A percentile compares a stretch with the other conserved stretches of the same genome.
Conservation (phyloP, 1,140 invertebrate genomes). For the Eufriesea mexicana region DNA sequence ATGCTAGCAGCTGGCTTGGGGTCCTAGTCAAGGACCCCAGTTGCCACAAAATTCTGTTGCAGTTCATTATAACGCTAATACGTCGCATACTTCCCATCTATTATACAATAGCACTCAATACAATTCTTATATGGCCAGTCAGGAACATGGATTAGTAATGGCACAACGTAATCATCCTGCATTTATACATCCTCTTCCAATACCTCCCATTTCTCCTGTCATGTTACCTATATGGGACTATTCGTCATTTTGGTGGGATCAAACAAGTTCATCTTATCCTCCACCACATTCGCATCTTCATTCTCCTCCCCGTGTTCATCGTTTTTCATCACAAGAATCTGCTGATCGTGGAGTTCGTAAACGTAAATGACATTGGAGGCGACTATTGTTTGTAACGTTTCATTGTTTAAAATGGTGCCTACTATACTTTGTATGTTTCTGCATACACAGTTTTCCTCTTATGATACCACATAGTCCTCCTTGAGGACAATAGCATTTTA, state of each 20-base stretch:
- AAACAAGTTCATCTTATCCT: constrained; percentile 62
- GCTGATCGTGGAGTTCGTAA: constrained; percentile 71
- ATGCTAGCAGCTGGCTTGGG: constrained; percentile 84
- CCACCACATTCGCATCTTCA: constrained; percentile 56
- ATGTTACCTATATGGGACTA: constrained; percentile 68
- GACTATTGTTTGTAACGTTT: constrained; percentile 72
- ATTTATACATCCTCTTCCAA: constrained; percentile 72
- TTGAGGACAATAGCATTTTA: constrained; percentile 52
- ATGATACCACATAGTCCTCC: constrained; percentile 69
- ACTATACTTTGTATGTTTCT: constrained; percentile 75
- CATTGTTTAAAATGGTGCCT: constrained; percentile 79
- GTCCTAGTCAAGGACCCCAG: constrained; percentile 69
- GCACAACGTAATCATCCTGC: constrained; percentile 67
- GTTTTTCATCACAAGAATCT: constrained; percentile 62
- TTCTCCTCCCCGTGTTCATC: constrained; percentile 48
- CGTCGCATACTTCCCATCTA: constrained; percentile 64
- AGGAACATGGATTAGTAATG: constrained; percentile 67
- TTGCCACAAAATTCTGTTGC: constrained; percentile 60
- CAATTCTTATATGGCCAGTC: constrained; percentile 67
- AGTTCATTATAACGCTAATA: constrained; percentile 68
- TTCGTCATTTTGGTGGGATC: constrained; percentile 73
- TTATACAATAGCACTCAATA: constrained; percentile 65
- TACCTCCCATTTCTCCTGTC: constrained; percentile 67
- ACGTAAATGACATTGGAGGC: constrained; percentile 77
- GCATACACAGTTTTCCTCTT: constrained; percentile 73